Conservation (phyloP, 64 coral and sea anemone genomes). For the Montipora foliosa region DNA sequence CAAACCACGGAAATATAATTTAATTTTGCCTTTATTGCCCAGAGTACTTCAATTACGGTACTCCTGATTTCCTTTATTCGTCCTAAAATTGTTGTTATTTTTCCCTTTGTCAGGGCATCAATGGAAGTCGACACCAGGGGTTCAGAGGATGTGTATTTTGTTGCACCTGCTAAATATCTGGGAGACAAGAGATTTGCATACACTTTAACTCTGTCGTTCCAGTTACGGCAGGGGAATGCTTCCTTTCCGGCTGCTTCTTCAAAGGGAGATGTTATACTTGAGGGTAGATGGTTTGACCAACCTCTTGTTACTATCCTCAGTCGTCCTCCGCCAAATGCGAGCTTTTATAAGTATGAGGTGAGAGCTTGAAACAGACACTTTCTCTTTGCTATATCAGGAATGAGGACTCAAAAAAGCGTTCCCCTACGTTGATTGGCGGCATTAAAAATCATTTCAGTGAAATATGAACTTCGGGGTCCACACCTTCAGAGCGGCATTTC, state of each 20-base stretch:
- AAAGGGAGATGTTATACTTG: slow-evolving; percentile 86
- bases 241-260: slow-evolving; percentile 43
- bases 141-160: slow-evolving; percentile 73
- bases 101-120: slow-evolving; percentile 22
- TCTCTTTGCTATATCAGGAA: too few species aligned
- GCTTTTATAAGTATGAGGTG: slow-evolving; percentile 72
- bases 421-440: too few species aligned
- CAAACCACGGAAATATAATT: too few species aligned
- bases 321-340: slow-evolving; percentile 25
- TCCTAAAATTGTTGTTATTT: background rate
- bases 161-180: slow-evolving; percentile 81
- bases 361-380: background rate
- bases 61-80: too few species aligned
- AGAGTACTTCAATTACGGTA: too few species aligned
- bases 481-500: too few species aligned
- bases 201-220: slow-evolving; percentile 76
- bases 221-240: slow-evolving; percentile 63
- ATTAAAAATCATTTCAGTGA: too few species aligned
- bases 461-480: too few species aligned
- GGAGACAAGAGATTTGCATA: slow-evolving; percentile 80
- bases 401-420: too few species aligned
- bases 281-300: slow-evolving; percentile 79
- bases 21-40: too few species aligned
- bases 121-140: slow-evolving; percentile 28
- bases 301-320: slow-evolving; percentile 73